phyloP scores from a whole-genome alignment of 2,113 vertebrate genomes.

The Spea multiplicata region DNA sequence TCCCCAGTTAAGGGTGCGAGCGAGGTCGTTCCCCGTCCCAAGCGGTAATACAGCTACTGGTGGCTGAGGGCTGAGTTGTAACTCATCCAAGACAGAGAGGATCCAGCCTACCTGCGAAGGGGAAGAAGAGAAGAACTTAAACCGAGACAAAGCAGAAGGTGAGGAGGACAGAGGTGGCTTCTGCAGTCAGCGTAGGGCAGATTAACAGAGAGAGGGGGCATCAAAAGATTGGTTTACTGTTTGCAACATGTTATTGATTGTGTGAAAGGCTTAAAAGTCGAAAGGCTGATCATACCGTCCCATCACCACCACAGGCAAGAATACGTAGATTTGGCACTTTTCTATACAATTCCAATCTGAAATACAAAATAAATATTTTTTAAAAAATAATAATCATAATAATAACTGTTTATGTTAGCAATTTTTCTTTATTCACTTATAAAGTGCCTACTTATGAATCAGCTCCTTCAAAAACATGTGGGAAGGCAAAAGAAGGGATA shows the following conservation, averaged over 20 bases:
- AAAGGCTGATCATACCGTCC: constrained; percentile 65
- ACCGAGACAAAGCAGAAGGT: neutral
- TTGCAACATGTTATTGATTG: too few species aligned
- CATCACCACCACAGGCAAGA: constrained; percentile 77
- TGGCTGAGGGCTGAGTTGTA: constrained; percentile 77
- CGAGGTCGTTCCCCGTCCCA: constrained; percentile 93
- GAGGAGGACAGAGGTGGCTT: neutral
- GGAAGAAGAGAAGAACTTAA: neutral
- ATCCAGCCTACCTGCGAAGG: constrained; percentile 76
- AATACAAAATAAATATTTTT: neutral
- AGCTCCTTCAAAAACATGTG: too few species aligned
- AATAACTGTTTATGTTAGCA: too few species aligned
- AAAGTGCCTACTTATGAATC: too few species aligned
- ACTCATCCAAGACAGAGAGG: constrained; percentile 75
- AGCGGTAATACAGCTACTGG: constrained; percentile 92
- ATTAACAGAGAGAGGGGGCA: neutral
- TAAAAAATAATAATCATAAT: too few species aligned
- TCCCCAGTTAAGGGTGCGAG: constrained; percentile 94
- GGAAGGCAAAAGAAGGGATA: too few species aligned
- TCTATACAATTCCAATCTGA: constrained; percentile 74
- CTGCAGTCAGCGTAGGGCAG: neutral
- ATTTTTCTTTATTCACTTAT: too few species aligned
- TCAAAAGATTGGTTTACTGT: neutral
- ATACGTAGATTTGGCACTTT: constrained; percentile 79
- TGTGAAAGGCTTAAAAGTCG: too few species aligned